phyloP scores from a whole-genome alignment of 2,113 vertebrate genomes.

The Irena cyanogastra region DNA sequence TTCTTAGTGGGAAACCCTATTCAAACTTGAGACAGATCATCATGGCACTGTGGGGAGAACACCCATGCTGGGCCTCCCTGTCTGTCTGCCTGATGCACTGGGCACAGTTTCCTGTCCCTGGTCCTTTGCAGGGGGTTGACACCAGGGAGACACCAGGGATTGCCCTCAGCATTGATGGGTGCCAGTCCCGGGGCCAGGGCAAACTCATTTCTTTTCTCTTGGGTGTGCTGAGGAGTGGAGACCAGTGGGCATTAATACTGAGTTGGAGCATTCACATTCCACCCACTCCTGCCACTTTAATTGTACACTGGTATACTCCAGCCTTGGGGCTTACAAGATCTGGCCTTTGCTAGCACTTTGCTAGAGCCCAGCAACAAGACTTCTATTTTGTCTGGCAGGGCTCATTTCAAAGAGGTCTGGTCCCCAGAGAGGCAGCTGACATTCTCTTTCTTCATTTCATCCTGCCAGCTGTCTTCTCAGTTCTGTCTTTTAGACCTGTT shows the following conservation, averaged over 20 bases:
- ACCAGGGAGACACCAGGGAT: background rate
- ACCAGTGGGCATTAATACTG: background rate
- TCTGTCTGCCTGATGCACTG: background rate
- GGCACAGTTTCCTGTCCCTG: background rate
- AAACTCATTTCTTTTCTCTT: background rate
- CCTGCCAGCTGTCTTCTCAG: constrained; percentile 43
- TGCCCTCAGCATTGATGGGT: background rate
- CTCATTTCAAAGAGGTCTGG: constrained; percentile 10
- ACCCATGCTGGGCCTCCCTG: background rate
- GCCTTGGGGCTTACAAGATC: background rate
- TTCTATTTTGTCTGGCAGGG: background rate
- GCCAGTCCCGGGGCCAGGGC: background rate
- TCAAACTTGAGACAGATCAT: background rate
- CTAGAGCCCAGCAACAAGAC: background rate
- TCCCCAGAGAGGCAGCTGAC: constrained; percentile 12
- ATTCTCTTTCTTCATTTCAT: constrained; percentile 35
- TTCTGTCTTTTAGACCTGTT: constrained; percentile 29
- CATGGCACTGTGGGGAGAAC: background rate
- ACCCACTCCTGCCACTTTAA: background rate
- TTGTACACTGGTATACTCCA: background rate
- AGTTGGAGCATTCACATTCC: background rate
- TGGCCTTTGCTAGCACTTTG: background rate
- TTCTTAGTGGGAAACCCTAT: background rate
- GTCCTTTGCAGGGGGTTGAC: background rate
- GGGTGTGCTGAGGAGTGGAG: background rate